phyloP scores from a whole-genome alignment of 2,113 vertebrate genomes.

The Barbus barbus region DNA sequence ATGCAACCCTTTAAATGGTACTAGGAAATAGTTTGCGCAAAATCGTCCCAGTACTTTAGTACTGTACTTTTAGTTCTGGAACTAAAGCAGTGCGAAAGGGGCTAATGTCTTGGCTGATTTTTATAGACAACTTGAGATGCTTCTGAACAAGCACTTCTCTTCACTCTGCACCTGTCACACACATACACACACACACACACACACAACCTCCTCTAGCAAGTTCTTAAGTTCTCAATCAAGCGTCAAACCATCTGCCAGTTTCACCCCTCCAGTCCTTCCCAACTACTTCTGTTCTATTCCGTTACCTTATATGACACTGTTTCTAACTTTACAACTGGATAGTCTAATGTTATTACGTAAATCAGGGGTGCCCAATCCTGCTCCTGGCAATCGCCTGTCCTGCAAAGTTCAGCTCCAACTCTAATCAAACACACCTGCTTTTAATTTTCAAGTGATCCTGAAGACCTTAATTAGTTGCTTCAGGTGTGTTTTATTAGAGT shows the following conservation, averaged over 20 bases:
- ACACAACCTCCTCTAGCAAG: not conserved
- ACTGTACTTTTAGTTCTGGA: no score
- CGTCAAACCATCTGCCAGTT: not conserved
- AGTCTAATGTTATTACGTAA: not conserved
- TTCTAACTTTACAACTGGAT: not conserved
- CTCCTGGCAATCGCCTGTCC: no score
- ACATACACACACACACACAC: not conserved
- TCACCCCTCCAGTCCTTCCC: not conserved
- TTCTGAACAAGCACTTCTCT: not conserved
- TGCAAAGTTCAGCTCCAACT: no score
- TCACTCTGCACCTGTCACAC: not conserved
- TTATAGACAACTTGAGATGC: not conserved
- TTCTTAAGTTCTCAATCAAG: conserved; percentile 8
- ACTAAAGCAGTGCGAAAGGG: no score
- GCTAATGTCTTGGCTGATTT: not conserved
- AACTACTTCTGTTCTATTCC: not conserved
- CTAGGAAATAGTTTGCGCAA: no score
- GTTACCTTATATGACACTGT: not conserved
- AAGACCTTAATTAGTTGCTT: no score
- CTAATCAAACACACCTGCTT: no score
- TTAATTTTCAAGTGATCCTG: no score
- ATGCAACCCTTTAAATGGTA: no score
- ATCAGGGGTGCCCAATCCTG: no score
- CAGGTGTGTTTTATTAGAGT: no score
- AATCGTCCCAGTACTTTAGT: no score